Percentiles rank a stretch among this genome's conserved stretches.
phyloP scores from a whole-genome alignment of 2,888 invertebrate species.

The Eustalomyia histrio region DNA sequence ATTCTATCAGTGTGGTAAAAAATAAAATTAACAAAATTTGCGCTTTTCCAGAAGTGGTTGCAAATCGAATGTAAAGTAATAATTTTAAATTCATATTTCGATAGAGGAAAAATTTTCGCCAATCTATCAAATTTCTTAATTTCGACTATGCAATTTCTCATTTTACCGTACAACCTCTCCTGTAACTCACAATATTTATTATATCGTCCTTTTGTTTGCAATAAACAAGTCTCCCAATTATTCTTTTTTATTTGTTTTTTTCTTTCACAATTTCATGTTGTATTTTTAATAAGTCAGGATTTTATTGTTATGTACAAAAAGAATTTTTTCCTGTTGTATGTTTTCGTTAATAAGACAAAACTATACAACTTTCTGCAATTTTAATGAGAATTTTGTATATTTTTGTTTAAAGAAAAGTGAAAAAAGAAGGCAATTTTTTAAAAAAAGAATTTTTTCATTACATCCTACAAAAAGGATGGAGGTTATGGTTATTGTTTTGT shows the following conservation, averaged over 20 bases:
- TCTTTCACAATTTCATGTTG: constrained; percentile 39
- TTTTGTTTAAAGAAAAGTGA: constrained; percentile 1
- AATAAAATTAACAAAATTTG: too few species aligned
- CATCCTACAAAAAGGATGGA: background rate
- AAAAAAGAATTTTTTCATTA: constrained; percentile 35
- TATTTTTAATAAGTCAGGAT: constrained; percentile 40
- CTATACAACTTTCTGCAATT: constrained; percentile 72
- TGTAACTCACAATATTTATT: background rate
- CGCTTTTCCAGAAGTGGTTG: too few species aligned
- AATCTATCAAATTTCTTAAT: too few species aligned
- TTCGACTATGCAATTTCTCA: too few species aligned
- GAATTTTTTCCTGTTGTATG: constrained; percentile 18
- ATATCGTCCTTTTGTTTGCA: background rate
- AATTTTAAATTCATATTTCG: too few species aligned
- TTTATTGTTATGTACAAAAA: constrained; percentile 33
- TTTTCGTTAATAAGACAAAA: constrained; percentile 71
- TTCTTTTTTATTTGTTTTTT: constrained; percentile 21
- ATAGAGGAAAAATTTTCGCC: too few species aligned
- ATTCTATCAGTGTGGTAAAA: too few species aligned
- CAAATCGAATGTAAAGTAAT: too few species aligned
- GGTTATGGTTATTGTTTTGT: constrained; percentile 56
- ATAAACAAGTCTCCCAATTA: constrained; percentile 26
- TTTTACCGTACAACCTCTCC: too few species aligned
- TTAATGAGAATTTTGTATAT: constrained; percentile 70
- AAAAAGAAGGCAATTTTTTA: constrained; percentile 25